Conservation (phyloP, 92 coral and sea anemone genomes). For the Phenganax marumi region DNA sequence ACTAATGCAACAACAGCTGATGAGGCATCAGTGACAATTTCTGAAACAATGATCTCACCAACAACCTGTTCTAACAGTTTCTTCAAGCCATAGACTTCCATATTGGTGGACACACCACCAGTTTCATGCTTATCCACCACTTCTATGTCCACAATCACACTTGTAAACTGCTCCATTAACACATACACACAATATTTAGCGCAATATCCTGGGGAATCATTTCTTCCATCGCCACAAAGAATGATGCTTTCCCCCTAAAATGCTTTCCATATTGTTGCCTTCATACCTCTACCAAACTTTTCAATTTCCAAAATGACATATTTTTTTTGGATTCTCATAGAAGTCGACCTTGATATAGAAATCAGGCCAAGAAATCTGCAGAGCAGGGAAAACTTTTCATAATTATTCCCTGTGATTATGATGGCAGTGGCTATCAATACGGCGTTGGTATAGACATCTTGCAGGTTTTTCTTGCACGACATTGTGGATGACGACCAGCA, state of each 20-base stretch:
- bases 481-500: slow-evolving; percentile 49
- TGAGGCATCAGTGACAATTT: no score
- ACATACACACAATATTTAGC: slow-evolving; percentile 55
- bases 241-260: slow-evolving; percentile 39
- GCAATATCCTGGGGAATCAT: slow-evolving; percentile 53
- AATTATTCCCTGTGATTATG: slow-evolving; percentile 45
- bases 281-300: slow-evolving; percentile 41
- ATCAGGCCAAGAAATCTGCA: slow-evolving; percentile 37
- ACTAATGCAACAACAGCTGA: slow-evolving; percentile 56
- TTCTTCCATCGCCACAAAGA: slow-evolving; percentile 54
- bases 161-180: slow-evolving; percentile 47
- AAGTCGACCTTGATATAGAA: slow-evolving; percentile 39
- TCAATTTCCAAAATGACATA: slow-evolving; percentile 51
- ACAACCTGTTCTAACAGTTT: slow-evolving; percentile 40
- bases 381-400: slow-evolving; percentile 34
- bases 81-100: slow-evolving; percentile 55
- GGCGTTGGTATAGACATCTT: slow-evolving; percentile 31
- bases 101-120: slow-evolving; percentile 46
- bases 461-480: slow-evolving; percentile 25
- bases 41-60: slow-evolving; percentile 20
- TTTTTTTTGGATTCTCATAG: slow-evolving; percentile 35
- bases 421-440: slow-evolving; percentile 38
- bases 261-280: slow-evolving; percentile 33
- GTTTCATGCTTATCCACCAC: slow-evolving; percentile 54
- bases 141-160: slow-evolving; percentile 45